Base-by-base conservation (phyloP, 2,797 vertebrate species). In the Crenichthys baileyi region DNA sequence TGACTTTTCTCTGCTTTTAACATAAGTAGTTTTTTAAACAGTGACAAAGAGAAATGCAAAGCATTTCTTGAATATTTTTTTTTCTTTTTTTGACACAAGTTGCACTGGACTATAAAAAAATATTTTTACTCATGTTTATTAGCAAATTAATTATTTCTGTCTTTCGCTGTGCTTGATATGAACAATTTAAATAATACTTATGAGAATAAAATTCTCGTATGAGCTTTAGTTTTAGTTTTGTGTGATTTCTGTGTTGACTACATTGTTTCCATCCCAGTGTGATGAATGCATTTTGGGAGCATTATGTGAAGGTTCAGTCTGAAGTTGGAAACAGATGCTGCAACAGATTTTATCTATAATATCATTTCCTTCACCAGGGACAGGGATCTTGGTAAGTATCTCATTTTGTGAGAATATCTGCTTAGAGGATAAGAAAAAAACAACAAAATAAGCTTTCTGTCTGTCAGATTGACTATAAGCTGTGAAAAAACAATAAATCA, bases 171-270 rank as follows among this genome's bases (percentile, higher is more conserved):
- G 50, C 72, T 80, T 70, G 75, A 75, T 56, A 56, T 72, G 31
- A 76, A 61, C 41, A 77, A 68, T 55, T 31, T 1, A 73, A 82
- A 72, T 74, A 4, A 3, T 85, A 55, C 73, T 73, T 46, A 81
- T 80, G 79, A 87, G 55, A 94, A 91, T 92, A 90, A 93, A 92
- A 75, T 83, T 86, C 71, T 88, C 79, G 70, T 82, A 70, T 82
- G n/a, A 53, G 61, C 36, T 55, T 85, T 71, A 29, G 41, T 73
- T 73, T 72, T 0, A 16, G 13, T 68, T 75, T 6, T 0, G 55
- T 39, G n/a, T 70, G 55, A 31, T 56, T 75, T 60, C 16, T 72
- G 61, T 70, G 84, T 65, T 31, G 20, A 26, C 48, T 6, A 20
- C 31, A 72, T 79, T 85, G 31, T 87, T 86, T 88, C 46, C 60